These are phyloP conservation scores for Medauroidea extradentata DNA, from an alignment of 1,140 invertebrate species.

Conservation along the genomic window DNA sequence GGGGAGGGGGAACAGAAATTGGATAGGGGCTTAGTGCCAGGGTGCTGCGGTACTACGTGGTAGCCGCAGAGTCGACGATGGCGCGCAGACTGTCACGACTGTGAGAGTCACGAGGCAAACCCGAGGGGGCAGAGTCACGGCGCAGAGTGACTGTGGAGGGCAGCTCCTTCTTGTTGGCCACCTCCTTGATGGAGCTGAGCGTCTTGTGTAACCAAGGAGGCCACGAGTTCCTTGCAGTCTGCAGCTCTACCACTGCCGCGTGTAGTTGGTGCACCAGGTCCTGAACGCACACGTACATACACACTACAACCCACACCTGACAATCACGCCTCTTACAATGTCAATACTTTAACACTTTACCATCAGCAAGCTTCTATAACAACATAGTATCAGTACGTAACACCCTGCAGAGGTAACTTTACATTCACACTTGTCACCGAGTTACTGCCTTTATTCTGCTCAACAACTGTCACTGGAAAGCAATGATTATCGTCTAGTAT, in stretches of 20 bases:
- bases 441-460: no score
- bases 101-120: slow-evolving; percentile 1
- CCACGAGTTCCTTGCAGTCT: slow-evolving; percentile 70
- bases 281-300: slow-evolving; percentile 23
- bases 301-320: no score
- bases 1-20: neutral
- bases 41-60: neutral
- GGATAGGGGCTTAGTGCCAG: neutral
- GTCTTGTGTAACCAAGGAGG: slow-evolving; percentile 89
- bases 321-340: no score
- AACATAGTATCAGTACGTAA: no score
- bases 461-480: no score
- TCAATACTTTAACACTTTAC: no score
- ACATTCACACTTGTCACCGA: no score
- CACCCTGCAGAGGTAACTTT: no score
- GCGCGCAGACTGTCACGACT: slow-evolving; percentile 13
- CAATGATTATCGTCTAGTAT: no score
- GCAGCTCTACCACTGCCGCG: slow-evolving; percentile 74
- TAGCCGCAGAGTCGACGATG: no score
- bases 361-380: no score
- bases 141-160: neutral
- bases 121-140: slow-evolving; percentile 15
- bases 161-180: slow-evolving; percentile 41
- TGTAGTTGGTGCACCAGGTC: slow-evolving; percentile 90
- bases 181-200: slow-evolving; percentile 66